Percentiles rank a stretch among this genome's conserved stretches.
Conservation (phyloP, 2,113 vertebrate species). For the Eretmochelys imbricata region DNA sequence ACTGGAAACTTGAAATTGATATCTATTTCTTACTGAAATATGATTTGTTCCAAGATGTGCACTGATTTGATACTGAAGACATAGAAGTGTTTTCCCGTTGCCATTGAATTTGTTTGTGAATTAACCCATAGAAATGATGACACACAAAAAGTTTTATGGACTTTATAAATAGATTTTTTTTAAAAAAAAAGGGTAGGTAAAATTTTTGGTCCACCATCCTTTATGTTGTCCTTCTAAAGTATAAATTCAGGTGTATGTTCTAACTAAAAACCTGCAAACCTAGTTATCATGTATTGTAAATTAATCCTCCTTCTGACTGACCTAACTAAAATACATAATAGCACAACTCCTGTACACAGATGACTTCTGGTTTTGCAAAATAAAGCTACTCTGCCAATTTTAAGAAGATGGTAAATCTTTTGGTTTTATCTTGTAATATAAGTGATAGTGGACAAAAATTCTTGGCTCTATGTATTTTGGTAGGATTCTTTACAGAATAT, state of each 20-base stretch:
- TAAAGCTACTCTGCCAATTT: not conserved
- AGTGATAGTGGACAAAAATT: not conserved
- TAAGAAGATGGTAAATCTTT: not conserved
- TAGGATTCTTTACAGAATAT: not conserved
- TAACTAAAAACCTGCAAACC: not conserved
- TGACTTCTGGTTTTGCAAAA: not conserved
- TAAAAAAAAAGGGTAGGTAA: not conserved
- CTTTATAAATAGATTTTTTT: not conserved
- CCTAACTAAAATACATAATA: not conserved
- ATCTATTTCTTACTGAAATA: not conserved
- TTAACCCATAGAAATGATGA: not conserved
- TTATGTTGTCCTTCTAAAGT: not conserved
- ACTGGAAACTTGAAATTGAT: not conserved
- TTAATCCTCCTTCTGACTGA: not conserved
- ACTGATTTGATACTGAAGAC: not conserved
- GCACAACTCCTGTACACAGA: not conserved
- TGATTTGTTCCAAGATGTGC: not conserved
- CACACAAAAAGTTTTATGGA: not conserved
- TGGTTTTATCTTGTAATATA: not conserved
- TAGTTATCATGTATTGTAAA: not conserved
- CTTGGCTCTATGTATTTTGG: not conserved
- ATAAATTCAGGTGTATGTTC: not conserved
- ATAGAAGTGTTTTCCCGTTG: not conserved
- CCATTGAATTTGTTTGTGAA: not conserved
- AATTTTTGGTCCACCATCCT: not conserved